A percentile compares a stretch with the other conserved stretches of the same genome.
These are phyloP conservation scores for Actinia equina DNA, from an alignment of 64 coral and sea anemone genomes.

Conservation along the genomic window DNA sequence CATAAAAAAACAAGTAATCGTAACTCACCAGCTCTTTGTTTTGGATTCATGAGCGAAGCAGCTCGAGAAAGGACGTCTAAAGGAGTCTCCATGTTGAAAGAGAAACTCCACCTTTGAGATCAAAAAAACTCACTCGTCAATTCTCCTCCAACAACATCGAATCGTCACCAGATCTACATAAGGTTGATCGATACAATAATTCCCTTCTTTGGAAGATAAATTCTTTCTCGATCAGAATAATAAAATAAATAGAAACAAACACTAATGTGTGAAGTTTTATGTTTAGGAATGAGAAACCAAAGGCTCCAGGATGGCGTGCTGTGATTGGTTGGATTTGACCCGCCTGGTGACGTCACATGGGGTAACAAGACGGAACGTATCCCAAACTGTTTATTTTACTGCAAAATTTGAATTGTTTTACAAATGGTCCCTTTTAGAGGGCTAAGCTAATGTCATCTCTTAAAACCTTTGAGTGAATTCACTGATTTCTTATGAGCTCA, in stretches of 20 bases:
- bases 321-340: slow-evolving; percentile 31
- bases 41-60: slow-evolving; percentile 73
- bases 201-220: background rate
- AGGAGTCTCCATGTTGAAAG: slow-evolving; percentile 72
- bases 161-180: background rate
- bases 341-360: slow-evolving; percentile 15
- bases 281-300: slow-evolving; percentile 62
- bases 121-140: background rate
- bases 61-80: slow-evolving; percentile 89
- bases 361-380: slow-evolving; percentile 12
- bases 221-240: slow-evolving; percentile 22
- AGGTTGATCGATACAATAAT: background rate
- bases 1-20: background rate
- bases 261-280: slow-evolving; percentile 42
- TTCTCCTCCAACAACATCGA: background rate
- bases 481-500: background rate
- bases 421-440: background rate
- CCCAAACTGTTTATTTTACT: slow-evolving; percentile 4
- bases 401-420: background rate
- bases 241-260: slow-evolving; percentile 77
- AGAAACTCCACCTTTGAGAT: background rate
- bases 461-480: background rate
- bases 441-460: background rate
- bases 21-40: slow-evolving; percentile 67
- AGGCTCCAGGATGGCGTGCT: slow-evolving; percentile 5